These are phyloP conservation scores for Telenomus remus DNA, from an alignment of 1,140 invertebrate genomes.

Conservation along the genomic window DNA sequence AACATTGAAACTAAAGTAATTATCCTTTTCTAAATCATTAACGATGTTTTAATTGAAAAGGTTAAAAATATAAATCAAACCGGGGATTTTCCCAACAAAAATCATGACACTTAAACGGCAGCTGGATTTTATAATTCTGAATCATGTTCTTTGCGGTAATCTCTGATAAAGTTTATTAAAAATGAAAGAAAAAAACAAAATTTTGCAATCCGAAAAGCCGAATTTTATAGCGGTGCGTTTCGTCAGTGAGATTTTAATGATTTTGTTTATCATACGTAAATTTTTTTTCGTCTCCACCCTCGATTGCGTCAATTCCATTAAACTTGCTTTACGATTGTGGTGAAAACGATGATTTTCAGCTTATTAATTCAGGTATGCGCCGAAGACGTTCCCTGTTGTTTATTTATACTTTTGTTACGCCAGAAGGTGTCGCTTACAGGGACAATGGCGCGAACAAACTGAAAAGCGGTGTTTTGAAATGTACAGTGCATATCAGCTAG, in stretches of 20 bases:
- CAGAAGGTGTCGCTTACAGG: constrained; percentile 10
- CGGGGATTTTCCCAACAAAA: constrained; percentile 4
- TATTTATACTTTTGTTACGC: constrained; percentile 29
- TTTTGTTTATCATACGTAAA: not conserved
- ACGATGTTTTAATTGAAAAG: constrained; percentile 31
- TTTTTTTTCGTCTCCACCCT: not conserved
- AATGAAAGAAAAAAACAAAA: not conserved
- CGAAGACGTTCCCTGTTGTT: not conserved
- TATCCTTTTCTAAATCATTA: constrained; percentile 9
- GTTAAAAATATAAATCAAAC: constrained; percentile 19
- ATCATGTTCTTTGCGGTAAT: constrained; percentile 4
- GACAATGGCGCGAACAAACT: constrained; percentile 18
- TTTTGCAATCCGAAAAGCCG: not conserved
- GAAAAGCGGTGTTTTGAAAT: constrained; percentile 37
- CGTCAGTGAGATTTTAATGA: constrained; percentile 15
- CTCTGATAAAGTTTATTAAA: constrained; percentile 17
- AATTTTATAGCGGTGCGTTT: not conserved
- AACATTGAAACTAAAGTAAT: not conserved
- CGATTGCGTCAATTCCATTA: not conserved
- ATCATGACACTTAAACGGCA: constrained; percentile 31
- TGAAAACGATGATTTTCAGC: not conserved
- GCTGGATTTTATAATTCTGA: constrained; percentile 2
- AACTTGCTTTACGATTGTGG: constrained; percentile 9
- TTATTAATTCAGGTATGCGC: too few relatives aligned
- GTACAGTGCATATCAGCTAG: constrained; percentile 38